Conservation (phyloP, 2,888 invertebrate species). For the Drosophila picticornis region DNA sequence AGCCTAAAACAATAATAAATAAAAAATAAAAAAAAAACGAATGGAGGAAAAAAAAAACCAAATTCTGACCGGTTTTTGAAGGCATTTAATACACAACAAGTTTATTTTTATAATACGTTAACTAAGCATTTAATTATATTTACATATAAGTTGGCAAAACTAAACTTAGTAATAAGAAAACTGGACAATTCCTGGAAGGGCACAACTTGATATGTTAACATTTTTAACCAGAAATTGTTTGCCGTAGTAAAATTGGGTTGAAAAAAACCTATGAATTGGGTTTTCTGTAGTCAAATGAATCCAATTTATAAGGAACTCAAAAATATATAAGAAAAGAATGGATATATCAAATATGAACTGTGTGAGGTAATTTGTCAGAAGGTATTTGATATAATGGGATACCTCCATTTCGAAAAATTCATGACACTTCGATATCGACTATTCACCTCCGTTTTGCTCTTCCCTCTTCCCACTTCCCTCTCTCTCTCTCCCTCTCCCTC, state of each 20-base stretch:
- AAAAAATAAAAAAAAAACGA: constrained; percentile 12
- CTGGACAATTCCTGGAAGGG: background rate
- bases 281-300: background rate
- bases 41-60: constrained; percentile 17
- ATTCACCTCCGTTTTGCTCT: background rate
- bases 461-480: background rate
- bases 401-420: constrained; percentile 7
- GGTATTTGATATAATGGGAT: constrained; percentile 16
- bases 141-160: background rate
- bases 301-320: background rate
- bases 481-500: background rate
- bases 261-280: background rate
- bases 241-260: background rate
- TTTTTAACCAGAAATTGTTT: background rate
- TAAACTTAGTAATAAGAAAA: background rate
- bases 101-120: background rate
- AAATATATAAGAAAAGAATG: background rate
- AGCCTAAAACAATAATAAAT: constrained; percentile 14
- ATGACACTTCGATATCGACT: constrained; percentile 25
- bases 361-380: constrained; percentile 15
- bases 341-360: background rate
- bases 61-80: constrained; percentile 60
- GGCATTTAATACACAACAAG: background rate
- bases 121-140: background rate
- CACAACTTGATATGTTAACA: background rate